Conservation (phyloP, 2,888 invertebrate genomes). For the Drosophila differens region DNA sequence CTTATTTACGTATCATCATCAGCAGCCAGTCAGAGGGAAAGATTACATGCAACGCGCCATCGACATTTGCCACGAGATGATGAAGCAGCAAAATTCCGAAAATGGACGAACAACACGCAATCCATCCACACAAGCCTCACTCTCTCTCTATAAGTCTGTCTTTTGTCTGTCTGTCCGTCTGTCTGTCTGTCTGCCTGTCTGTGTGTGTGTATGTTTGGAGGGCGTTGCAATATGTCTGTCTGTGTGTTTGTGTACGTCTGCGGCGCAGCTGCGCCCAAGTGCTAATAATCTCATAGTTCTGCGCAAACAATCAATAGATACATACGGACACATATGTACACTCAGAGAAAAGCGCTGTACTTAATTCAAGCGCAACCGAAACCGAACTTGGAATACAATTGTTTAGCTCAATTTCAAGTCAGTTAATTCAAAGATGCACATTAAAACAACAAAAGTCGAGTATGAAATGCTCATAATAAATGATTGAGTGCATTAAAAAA, state of each 20-base stretch:
- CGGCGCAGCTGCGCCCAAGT: slow-evolving; percentile 82
- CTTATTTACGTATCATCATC: slow-evolving; percentile 58
- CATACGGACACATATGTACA: slow-evolving; percentile 15
- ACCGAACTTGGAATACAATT: too few relatives aligned
- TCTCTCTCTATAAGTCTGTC: not conserved
- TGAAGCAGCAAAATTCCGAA: slow-evolving; percentile 79
- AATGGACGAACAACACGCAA: slow-evolving; percentile 80
- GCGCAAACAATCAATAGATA: slow-evolving; percentile 71
- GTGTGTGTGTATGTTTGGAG: slow-evolving; percentile 29
- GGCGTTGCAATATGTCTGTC: slow-evolving; percentile 56
- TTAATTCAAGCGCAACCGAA: not conserved
- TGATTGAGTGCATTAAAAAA: not conserved
- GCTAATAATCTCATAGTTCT: slow-evolving; percentile 82
- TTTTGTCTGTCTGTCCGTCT: not conserved
- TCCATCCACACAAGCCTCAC: slow-evolving; percentile 23
- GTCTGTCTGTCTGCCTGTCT: not conserved
- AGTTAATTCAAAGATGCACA: not conserved
- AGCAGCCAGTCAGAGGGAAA: slow-evolving; percentile 46
- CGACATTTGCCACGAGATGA: slow-evolving; percentile 65
- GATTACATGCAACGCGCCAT: slow-evolving; percentile 64
- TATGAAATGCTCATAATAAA: not conserved
- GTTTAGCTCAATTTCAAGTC: not conserved
- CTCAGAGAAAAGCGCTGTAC: not conserved
- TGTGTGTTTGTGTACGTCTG: slow-evolving; percentile 32
- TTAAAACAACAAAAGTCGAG: not conserved